Evolutionary conservation across 2,888 invertebrate genomes (phyloP).

Genomic region (Glyphotaelius pellucidus): DNA sequence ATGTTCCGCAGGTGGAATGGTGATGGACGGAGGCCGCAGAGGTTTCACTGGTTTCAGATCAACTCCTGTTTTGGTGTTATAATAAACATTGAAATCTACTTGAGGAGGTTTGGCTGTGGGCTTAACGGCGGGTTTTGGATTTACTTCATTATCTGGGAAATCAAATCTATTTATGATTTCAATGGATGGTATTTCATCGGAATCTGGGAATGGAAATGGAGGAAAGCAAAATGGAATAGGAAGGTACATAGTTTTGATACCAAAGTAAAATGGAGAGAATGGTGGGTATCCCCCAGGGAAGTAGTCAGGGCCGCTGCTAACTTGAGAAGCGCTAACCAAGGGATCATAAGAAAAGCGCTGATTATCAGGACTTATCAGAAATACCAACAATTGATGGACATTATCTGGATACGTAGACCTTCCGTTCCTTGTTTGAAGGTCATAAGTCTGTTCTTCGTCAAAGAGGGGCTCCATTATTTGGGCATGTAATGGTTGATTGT

Average conservation of each 20-base stretch:
- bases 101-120: neutral
- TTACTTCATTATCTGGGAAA: neutral
- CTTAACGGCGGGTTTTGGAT: neutral
- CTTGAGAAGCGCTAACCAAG: neutral
- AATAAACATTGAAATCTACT: conserved; percentile 17
- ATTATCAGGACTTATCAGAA: neutral
- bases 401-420: neutral
- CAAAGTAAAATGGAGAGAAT: neutral
- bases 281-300: neutral
- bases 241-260: neutral
- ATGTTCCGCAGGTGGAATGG: conserved; percentile 42
- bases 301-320: neutral
- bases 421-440: neutral
- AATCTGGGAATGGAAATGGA: neutral
- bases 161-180: neutral
- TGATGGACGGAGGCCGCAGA: conserved; percentile 14
- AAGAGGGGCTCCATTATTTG: neutral
- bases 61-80: conserved; percentile 52
- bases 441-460: neutral
- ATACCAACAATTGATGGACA: neutral
- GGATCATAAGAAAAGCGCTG: neutral
- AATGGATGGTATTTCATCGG: neutral
- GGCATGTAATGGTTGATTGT: neutral
- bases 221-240: conserved; percentile 9
- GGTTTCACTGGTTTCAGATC: conserved; percentile 43